Conservation (phyloP, 2,888 invertebrate genomes). For the Drosophila paracracens region DNA sequence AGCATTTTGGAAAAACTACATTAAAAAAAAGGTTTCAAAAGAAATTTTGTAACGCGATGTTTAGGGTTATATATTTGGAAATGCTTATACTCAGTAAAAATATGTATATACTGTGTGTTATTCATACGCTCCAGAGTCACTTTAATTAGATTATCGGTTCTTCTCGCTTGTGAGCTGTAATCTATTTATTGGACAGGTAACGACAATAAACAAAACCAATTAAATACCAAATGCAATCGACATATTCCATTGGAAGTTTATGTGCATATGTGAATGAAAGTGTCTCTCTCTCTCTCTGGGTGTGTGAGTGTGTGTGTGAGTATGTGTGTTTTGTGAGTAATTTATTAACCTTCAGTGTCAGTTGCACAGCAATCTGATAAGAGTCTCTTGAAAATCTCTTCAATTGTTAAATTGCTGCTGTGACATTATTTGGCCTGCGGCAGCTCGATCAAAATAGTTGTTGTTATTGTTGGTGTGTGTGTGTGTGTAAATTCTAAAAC, state of each 20-base stretch:
- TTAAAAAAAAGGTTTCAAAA: neutral
- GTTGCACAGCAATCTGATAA: conserved; percentile 12
- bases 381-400: conserved; percentile 24
- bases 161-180: neutral
- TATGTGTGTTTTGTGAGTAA: neutral
- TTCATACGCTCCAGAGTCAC: neutral
- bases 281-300: neutral
- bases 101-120: no score
- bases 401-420: conserved; percentile 36
- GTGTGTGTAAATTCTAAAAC: neutral
- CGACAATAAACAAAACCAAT: neutral
- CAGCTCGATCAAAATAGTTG: conserved; percentile 30
- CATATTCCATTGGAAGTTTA: neutral
- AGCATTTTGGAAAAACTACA: neutral
- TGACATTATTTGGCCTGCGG: conserved; percentile 35
- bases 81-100: neutral
- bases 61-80: neutral
- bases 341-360: conserved; percentile 26
- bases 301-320: neutral
- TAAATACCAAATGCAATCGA: neutral
- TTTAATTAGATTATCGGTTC: neutral
- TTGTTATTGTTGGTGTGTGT: neutral
- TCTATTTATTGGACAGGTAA: neutral
- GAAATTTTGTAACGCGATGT: neutral
- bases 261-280: neutral